Base-by-base conservation (phyloP, 1,140 invertebrate species). In the Apolygus lucorum region DNA sequence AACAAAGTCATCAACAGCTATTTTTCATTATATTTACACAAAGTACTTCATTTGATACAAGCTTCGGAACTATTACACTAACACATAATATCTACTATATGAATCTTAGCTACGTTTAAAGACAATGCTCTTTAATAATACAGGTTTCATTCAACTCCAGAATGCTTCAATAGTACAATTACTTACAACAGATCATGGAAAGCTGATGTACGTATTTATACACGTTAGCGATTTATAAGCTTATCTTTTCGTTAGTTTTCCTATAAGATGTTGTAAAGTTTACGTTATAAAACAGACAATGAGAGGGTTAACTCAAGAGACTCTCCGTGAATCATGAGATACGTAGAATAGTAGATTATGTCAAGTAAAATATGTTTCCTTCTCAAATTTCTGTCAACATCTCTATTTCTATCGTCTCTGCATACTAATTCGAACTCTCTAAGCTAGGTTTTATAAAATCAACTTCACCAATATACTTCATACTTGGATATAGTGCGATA, bases 111-210 rank as follows among this genome's bases (percentile, higher is more conserved):
- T 42, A 42, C 34, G 17, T 42, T 4, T 42, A 42, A n/a, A 8
- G 4, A 42, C 34, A 42, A 42, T 42, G 34, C 34, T 42, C 34
- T 42, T 42, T 42, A 42, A 42, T 42, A 42, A 42, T 42, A 42
- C n/a, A n/a, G n/a, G n/a, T n/a, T n/a, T n/a, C n/a, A n/a, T n/a
- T n/a, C n/a, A n/a, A n/a, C n/a, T 42, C 34, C 34, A 42, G 17
- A 42, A 42, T 42, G 4, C 34, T 42, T 17, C n/a, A n/a, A n/a
- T 8, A 42, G 34, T 42, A 42, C 34, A 42, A 42, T 13, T 59
- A 59, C 54, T 22, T 59, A 59, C 54, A 59, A 59, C 54, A 59
- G 54, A 59, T 59, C 54, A 59, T 59, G 11, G 54, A 59, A 59
- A 59, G 54, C 54, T 59, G 54, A 59, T 59, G 34, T 42, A 42